Base-by-base conservation (phyloP, 2,797 vertebrate species). In the Pristis pectinata region DNA sequence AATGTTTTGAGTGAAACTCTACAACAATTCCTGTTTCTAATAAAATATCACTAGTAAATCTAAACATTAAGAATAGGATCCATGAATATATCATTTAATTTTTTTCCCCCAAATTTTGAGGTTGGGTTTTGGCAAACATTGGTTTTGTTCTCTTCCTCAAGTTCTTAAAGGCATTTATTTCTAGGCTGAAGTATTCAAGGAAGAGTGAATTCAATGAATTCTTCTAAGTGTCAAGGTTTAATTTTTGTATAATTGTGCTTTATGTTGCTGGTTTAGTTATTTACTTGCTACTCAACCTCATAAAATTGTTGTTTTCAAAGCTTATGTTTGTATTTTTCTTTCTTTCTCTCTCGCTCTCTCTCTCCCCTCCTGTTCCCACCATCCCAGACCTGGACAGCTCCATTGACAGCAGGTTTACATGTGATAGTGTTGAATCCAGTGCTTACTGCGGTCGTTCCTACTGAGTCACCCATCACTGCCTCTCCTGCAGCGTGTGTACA, bases 311-410 rank as follows among this genome's bases (percentile, higher is more conserved):
- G 27, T 82, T 64, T 34, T 77, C 24, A 41, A 77, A 64, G 34
- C 56, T 41, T 80, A 59, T 94, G 17, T 80, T 79, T 92, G 64
- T 80, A n/a, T 72, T 19, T 83, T 64, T 80, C 22, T 76, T 72
- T 76, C 30, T 95, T 93, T 80, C 64, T 93, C 94, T 72, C 53
- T 77, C 94, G 83, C 3, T 37, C 70, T 67, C 44, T 64, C n/a
- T 79, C 61, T 53, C 70, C 64, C 41, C 0, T 95, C 24, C 95
- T 96, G 95, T 95, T 95, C 95, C 95, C 94, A 96, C 93, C 95
- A 95, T 96, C 95, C 96, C 97, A 98, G 97, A 98, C 96, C 96
- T 98, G 95, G 98, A 98, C 96, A 97, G 97, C 92, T 98, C 98
- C 94, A 95, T 97, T 97, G 98, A 98, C 96, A 98, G 97, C 95